Conservation (phyloP, 2,888 invertebrate genomes). For the Pseudolycoriella hygida region DNA sequence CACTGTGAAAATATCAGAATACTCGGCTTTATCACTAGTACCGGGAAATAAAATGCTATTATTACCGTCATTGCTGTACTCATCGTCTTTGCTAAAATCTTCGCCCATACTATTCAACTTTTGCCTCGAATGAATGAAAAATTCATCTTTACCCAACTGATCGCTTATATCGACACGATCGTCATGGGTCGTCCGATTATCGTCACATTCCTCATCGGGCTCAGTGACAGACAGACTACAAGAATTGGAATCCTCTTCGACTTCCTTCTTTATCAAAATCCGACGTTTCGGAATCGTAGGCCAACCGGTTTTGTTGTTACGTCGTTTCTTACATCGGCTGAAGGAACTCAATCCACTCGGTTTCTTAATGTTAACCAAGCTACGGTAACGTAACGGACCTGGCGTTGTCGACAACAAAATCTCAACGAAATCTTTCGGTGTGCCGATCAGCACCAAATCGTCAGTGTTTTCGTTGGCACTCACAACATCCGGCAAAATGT, state of each 20-base stretch:
- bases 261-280: slow-evolving; percentile 11
- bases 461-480: background rate
- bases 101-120: slow-evolving; percentile 1
- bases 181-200: background rate
- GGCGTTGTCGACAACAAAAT: background rate
- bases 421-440: slow-evolving; percentile 5
- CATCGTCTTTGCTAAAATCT: background rate
- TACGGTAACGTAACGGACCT: slow-evolving; percentile 2
- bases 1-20: slow-evolving; percentile 27
- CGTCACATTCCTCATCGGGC: background rate
- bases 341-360: slow-evolving; percentile 1
- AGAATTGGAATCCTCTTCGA: background rate
- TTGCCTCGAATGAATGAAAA: slow-evolving; percentile 1
- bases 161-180: background rate
- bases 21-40: slow-evolving; percentile 25
- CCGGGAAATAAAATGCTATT: slow-evolving; percentile 1
- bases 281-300: slow-evolving; percentile 27
- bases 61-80: slow-evolving; percentile 5
- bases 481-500: slow-evolving; percentile 5
- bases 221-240: background rate
- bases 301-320: slow-evolving; percentile 71
- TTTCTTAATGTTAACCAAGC: background rate
- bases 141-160: background rate
- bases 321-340: slow-evolving; percentile 18
- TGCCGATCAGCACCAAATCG: slow-evolving; percentile 2